phyloP scores from a whole-genome alignment of 1,140 invertebrate genomes.

The Lamellibrachia luymesi region DNA sequence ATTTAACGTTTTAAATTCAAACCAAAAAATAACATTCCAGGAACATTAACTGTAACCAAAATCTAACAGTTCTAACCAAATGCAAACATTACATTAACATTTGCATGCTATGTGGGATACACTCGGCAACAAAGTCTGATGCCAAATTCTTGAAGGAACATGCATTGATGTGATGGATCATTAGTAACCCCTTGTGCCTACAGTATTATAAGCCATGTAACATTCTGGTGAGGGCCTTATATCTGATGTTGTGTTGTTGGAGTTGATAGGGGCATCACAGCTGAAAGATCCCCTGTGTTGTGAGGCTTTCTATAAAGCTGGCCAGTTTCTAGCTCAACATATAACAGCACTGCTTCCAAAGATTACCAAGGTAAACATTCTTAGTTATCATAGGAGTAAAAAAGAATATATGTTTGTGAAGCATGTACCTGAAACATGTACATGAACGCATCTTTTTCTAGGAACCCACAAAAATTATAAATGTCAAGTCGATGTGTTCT shows the following conservation, averaged over 20 bases:
- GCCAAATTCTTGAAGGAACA: not conserved
- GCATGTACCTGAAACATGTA: too few relatives aligned
- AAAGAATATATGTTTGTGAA: too few relatives aligned
- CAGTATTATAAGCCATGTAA: not conserved
- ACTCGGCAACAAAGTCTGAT: not conserved
- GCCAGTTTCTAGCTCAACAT: slow-evolving; percentile 71
- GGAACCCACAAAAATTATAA: not conserved
- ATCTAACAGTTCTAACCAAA: too few relatives aligned
- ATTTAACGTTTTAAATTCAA: too few relatives aligned
- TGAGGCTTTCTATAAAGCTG: slow-evolving; percentile 76
- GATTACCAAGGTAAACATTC: slow-evolving; percentile 62
- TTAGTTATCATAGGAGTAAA: not conserved
- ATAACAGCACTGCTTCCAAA: slow-evolving; percentile 71
- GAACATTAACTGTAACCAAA: too few relatives aligned
- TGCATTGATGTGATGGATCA: too few relatives aligned
- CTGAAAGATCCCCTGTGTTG: slow-evolving; percentile 71
- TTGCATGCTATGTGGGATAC: too few relatives aligned
- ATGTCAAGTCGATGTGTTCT: slow-evolving; percentile 8
- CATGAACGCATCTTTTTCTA: too few relatives aligned
- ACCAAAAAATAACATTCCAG: too few relatives aligned
- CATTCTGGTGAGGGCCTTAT: not conserved
- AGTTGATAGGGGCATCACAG: slow-evolving; percentile 54
- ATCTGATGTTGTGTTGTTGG: not conserved
- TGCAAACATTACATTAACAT: too few relatives aligned
- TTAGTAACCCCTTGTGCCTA: not conserved